These are phyloP conservation scores for Trachelus troglodyta DNA, from an alignment of 2,888 invertebrate genomes.

Conservation along the genomic window DNA sequence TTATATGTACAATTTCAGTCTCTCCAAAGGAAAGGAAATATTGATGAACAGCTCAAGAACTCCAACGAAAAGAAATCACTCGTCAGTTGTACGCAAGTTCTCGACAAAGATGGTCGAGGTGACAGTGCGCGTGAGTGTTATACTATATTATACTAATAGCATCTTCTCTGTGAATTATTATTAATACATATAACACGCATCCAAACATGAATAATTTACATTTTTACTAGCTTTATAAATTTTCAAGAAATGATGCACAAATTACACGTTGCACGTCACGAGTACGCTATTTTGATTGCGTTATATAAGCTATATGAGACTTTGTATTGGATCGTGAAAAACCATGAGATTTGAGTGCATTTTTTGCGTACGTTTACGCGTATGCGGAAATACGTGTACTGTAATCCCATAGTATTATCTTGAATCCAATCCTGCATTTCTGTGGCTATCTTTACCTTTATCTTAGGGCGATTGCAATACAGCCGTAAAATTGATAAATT, in stretches of 20 bases:
- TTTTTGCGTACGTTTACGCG: too few species aligned
- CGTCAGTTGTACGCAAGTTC: neutral
- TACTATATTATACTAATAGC: neutral
- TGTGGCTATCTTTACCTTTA: neutral
- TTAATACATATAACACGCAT: neutral
- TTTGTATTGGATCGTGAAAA: neutral
- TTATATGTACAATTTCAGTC: too few species aligned
- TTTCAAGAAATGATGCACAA: neutral
- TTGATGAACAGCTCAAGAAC: neutral
- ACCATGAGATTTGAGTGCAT: too few species aligned
- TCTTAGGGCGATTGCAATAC: neutral
- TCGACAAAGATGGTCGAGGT: neutral
- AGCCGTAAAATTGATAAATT: neutral
- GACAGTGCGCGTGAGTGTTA: neutral
- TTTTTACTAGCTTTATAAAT: neutral
- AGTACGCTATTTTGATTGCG: neutral
- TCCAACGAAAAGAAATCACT: neutral
- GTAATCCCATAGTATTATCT: neutral
- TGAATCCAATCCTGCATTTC: neutral
- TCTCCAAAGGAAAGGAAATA: neutral
- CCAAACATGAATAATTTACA: neutral
- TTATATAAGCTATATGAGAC: neutral
- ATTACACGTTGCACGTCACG: neutral
- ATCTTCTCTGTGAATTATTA: neutral
- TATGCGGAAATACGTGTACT: neutral